Evolutionary conservation across 2,888 invertebrate species (phyloP).

Genomic region (Candidula unifasciata): DNA sequence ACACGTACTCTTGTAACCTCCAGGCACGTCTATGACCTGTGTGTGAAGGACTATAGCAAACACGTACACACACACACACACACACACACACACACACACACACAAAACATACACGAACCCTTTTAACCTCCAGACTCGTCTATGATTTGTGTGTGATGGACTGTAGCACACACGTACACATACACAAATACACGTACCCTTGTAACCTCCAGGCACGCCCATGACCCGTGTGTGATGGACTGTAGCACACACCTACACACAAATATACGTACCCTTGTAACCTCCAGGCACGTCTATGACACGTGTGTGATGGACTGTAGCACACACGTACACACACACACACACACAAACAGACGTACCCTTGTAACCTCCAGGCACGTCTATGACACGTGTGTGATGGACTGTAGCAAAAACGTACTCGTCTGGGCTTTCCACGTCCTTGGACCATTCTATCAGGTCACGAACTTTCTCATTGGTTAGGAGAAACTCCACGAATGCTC

Average conservation of each 20-base stretch:
- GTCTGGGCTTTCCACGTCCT: conserved; percentile 74
- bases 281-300: not conserved
- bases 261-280: not conserved
- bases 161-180: not conserved
- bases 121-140: not conserved
- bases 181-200: not conserved
- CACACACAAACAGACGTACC: conserved; percentile 63
- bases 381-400: conserved; percentile 71
- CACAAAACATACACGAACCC: not conserved
- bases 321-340: not conserved
- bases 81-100: not conserved
- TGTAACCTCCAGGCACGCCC: not conserved
- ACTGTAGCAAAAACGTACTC: conserved; percentile 77
- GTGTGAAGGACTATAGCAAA: no score
- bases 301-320: no score
- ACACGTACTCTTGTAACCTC: not conserved
- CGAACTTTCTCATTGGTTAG: conserved; percentile 63
- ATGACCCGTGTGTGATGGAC: not conserved
- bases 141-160: no score
- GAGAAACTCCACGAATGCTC: conserved; percentile 73
- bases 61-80: not conserved
- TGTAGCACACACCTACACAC: no score
- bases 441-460: conserved; percentile 73
- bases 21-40: not conserved
- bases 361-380: conserved; percentile 72